Base-by-base conservation (phyloP, 1,140 invertebrate genomes). In the Grapholita molesta region DNA sequence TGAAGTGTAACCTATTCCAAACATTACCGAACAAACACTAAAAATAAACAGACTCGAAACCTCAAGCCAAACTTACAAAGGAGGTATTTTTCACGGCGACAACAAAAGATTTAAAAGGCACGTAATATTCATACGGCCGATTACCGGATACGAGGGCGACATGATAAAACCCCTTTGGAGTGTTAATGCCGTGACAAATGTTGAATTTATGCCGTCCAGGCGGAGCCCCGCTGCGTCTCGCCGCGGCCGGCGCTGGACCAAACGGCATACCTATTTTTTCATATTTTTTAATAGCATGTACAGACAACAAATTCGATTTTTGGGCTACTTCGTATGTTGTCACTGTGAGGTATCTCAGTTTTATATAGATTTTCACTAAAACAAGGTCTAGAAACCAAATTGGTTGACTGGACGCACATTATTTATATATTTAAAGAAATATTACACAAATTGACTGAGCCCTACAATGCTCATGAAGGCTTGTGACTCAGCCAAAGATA, bases 151-250 rank as follows among this genome's bases (percentile, higher is more conserved):
- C 80, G 80, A 82, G 80, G 83, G 81, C 77, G 85, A 89, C 83
- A 87, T 83, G 84, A 88, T 89, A 88, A 88, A 83, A 80, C 85
- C 88, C 85, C 82, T 90, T 89, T 83, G 73, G 81, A 85, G 86
- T 89, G 87, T 88, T 90, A 90, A 90, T 89, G 76, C 88, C 88
- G 88, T 90, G 88, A 90, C 86, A 90, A 90, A 90, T 90, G 86
- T 80, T 67, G 77, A 87, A 89, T 89, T 89, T 88, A 89, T 90
- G 83, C 86, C 82, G 79, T 69, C 73, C 76, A 83, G 84, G 82
- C 79, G 73, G 73, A 72, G 48, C 74, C 88, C 88, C 78, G 88
- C 88, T 83, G 88, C 68, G 74, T 70, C 52, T 67, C 64, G 42
- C 66, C 67, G 66, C 42, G 70, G 67, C 64, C 67, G 33, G 28